A percentile compares a stretch with the other conserved stretches of the same genome.
Conservation (phyloP, 2,113 vertebrate genomes). For the Perca fluviatilis region DNA sequence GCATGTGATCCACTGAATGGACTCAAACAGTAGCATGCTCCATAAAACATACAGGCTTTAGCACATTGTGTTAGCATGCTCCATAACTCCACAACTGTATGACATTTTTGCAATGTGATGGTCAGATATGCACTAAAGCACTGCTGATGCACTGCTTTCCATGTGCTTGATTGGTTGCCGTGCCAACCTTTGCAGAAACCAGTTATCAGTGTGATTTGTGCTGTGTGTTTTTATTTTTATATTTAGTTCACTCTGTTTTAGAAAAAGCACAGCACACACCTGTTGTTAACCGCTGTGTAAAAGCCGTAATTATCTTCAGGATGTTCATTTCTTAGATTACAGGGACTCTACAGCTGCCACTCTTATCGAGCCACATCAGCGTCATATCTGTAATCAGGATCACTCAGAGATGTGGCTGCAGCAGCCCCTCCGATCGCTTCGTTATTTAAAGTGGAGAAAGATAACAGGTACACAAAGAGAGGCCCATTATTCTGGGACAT, state of each 20-base stretch:
- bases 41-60: no score
- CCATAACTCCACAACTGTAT: not conserved
- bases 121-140: not conserved
- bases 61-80: not conserved
- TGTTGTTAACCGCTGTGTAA: not conserved
- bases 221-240: constrained; percentile 2
- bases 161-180: not conserved
- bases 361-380: constrained; percentile 17
- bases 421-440: constrained; percentile 17
- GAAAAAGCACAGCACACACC: not conserved
- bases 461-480: constrained; percentile 64
- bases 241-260: not conserved
- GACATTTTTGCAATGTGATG: not conserved
- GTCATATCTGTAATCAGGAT: constrained; percentile 21
- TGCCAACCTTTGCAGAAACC: constrained; percentile 1
- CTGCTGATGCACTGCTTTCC: not conserved
- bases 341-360: constrained; percentile 4
- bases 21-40: not conserved
- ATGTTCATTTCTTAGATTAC: constrained; percentile 29
- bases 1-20: not conserved
- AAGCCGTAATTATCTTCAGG: constrained; percentile 25
- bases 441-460: constrained; percentile 39
- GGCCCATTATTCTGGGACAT: constrained; percentile 58
- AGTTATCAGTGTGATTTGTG: not conserved
- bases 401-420: constrained; percentile 12